Conservation (phyloP, 2,113 vertebrate genomes). For the Phrynosoma platyrhinos region DNA sequence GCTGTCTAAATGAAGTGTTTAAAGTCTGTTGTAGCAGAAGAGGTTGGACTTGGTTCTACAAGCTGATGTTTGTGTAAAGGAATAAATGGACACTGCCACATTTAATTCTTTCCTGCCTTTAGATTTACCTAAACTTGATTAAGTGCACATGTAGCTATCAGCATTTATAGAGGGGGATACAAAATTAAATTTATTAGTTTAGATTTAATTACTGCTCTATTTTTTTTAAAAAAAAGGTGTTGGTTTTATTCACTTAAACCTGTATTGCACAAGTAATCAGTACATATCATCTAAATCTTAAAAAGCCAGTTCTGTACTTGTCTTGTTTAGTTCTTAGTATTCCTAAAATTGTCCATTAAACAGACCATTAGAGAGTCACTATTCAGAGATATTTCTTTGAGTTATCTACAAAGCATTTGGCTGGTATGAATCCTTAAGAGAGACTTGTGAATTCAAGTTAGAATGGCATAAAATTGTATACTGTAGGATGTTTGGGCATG, state of each 20-base stretch:
- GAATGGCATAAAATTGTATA: constrained; percentile 31
- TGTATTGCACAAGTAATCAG: constrained; percentile 19
- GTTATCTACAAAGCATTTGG: constrained; percentile 9
- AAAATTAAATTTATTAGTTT: rapidly evolving
- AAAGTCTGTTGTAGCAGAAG: neutral
- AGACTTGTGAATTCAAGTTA: constrained; percentile 9
- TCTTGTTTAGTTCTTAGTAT: constrained; percentile 6
- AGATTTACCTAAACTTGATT: neutral
- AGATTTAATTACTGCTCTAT: constrained; percentile 14
- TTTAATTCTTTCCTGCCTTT: constrained; percentile 33
- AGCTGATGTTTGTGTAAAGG: constrained; percentile 26
- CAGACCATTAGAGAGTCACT: neutral
- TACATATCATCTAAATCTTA: constrained; percentile 14
- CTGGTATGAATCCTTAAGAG: constrained; percentile 28
- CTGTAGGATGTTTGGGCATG: neutral
- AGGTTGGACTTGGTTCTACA: constrained; percentile 48
- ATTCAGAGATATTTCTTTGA: constrained; percentile 35
- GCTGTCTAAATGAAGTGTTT: constrained; percentile 68
- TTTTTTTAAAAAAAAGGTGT: neutral
- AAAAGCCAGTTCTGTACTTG: constrained; percentile 14
- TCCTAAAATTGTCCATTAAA: constrained; percentile 10
- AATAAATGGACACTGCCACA: constrained; percentile 46
- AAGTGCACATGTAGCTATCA: neutral
- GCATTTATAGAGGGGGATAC: neutral
- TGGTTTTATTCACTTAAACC: constrained; percentile 31